Base-by-base conservation (phyloP, 2,113 vertebrate species). In the Psephotus haematonotus region DNA sequence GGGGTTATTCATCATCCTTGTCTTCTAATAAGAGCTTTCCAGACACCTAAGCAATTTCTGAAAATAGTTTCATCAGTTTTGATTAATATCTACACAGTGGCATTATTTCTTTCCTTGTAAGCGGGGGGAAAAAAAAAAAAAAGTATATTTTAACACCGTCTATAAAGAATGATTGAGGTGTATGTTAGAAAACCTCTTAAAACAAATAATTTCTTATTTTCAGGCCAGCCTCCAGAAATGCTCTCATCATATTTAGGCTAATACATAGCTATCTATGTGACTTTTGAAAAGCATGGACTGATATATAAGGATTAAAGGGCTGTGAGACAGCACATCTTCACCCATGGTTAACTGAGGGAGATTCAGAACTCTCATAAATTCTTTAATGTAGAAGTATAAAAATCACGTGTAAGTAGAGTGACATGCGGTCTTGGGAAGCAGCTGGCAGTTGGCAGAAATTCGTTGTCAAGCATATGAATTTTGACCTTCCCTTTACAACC, bases 361-460 rank as follows among this genome's bases (percentile, higher is more conserved):
- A 82, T 64, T 75, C 33, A 89, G 74, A 95, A 67, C 43, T 37
- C 50, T 72, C 59, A 50, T 72, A 63, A 78, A 29, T 53, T 86
- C 81, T 90, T 96, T 86, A 67, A 46, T 65, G 75, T 70, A 49
- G 46, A 92, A 89, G 31, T 37, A 88, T 44, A 86, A 92, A 96
- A 97, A 52, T 82, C 84, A 86, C 1, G 0, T 78, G 49, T 43
- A 59, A 93, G 50, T 17, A 67, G 59, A 65, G n/a, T 43, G 72
- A 78, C 80, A 78, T 15, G 22, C 91, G 33, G 44, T 70, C 72
- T 78, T 59, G 41, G 31, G 86, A 95, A 94, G 75, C 71, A 86
- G 68, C 37, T 74, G 88, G 69, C 31, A 59, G 64, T 44, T 70
- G 67, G 63, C 80, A 80, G 71, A 80, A 77, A 80, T 77, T 88